A percentile compares a stretch with the other conserved stretches of the same genome.
phyloP scores from a whole-genome alignment of 2,797 vertebrate species.

The Basileuterus tristriatus region DNA sequence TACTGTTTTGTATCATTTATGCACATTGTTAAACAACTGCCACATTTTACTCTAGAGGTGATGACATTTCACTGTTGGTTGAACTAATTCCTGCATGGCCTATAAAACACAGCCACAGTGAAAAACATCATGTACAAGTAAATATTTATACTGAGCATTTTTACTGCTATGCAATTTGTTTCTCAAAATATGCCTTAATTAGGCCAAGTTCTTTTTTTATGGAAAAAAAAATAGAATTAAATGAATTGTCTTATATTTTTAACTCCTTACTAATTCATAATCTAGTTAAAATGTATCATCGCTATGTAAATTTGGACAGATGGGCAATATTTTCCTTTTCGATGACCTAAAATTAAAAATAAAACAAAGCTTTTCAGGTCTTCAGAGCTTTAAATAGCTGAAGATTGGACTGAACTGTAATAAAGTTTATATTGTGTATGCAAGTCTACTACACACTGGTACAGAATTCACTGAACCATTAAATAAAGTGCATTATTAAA shows the following conservation, averaged over 20 bases:
- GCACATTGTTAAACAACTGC: background rate
- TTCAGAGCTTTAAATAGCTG: background rate
- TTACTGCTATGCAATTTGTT: background rate
- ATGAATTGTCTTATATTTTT: background rate
- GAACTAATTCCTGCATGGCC: background rate
- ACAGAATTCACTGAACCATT: background rate
- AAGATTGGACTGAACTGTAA: background rate
- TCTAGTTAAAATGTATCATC: background rate
- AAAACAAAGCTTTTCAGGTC: background rate
- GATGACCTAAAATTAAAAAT: background rate
- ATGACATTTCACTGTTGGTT: conserved; percentile 23
- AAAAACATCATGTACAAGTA: background rate
- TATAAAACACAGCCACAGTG: background rate
- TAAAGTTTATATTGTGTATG: background rate
- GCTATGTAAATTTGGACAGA: background rate
- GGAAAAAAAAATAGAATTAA: background rate
- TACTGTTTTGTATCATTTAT: conserved; percentile 10
- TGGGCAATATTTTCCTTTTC: background rate
- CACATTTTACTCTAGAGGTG: conserved; percentile 32
- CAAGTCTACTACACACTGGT: background rate
- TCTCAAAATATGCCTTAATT: background rate
- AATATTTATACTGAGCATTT: conserved; percentile 26
- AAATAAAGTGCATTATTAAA: conserved; percentile 32
- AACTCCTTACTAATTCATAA: background rate
- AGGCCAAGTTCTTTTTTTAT: background rate